Conservation (phyloP, 2,888 invertebrate genomes). For the Trissonchulus latispiculum region DNA sequence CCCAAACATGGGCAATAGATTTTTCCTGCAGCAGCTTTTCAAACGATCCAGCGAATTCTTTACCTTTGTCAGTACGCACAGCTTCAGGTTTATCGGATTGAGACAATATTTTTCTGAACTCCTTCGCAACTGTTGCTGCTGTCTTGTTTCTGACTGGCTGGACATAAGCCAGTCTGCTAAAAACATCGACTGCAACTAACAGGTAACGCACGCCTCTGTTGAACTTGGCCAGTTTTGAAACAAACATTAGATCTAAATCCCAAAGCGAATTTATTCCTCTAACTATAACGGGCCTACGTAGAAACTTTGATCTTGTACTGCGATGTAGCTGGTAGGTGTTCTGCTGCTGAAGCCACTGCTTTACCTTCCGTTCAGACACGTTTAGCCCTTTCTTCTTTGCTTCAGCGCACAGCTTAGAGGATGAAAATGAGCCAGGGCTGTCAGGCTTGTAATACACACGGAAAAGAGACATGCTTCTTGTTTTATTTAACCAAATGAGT, state of each 20-base stretch:
- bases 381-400: background rate
- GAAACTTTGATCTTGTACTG: background rate
- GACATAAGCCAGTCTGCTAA: background rate
- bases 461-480: too few species aligned
- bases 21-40: constrained; percentile 3
- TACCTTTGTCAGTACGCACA: too few species aligned
- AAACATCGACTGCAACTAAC: too few species aligned
- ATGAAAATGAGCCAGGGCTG: background rate
- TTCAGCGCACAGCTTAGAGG: background rate
- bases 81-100: background rate
- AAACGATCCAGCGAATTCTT: too few species aligned
- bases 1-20: background rate
- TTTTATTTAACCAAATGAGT: background rate
- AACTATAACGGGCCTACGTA: background rate
- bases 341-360: background rate
- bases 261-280: background rate
- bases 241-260: background rate
- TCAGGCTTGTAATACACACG: background rate
- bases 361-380: background rate
- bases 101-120: background rate
- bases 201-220: too few species aligned
- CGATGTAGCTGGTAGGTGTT: background rate
- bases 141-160: background rate
- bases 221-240: background rate
- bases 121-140: background rate